phyloP scores from a whole-genome alignment of 2,888 invertebrate species.

The Aromia moschata region DNA sequence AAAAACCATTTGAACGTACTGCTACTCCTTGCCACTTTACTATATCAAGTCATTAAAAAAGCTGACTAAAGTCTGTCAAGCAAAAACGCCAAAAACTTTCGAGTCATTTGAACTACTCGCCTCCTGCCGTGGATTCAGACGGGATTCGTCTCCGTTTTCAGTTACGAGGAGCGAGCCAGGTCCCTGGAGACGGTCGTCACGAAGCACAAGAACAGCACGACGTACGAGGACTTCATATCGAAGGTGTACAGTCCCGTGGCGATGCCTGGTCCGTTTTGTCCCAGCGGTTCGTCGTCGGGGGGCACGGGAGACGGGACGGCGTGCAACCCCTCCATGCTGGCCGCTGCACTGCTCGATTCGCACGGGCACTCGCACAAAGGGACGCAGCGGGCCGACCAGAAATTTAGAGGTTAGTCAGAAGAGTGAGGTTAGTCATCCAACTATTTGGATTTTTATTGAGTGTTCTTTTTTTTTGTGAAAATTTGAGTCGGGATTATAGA shows the following conservation, averaged over 20 bases:
- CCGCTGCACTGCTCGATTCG: conserved; percentile 69
- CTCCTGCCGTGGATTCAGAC: too few species aligned
- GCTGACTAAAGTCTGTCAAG: too few species aligned
- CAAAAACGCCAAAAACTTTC: too few species aligned
- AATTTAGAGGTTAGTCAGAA: conserved; percentile 58
- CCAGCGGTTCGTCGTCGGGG: conserved; percentile 46
- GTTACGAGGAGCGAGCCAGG: conserved; percentile 90
- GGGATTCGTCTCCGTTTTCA: too few species aligned
- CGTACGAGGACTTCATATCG: conserved; percentile 89
- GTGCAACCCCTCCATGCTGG: conserved; percentile 64
- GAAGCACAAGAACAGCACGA: conserved; percentile 85
- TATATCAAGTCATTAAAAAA: too few species aligned
- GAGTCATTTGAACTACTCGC: too few species aligned
- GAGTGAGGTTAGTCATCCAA: too few species aligned
- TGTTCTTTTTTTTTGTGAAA: too few species aligned
- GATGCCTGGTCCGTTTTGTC: conserved; percentile 64
- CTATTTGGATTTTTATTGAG: too few species aligned
- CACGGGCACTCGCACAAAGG: conserved; percentile 60
- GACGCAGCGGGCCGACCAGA: conserved; percentile 53
- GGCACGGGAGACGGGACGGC: conserved; percentile 52
- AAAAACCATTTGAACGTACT: too few species aligned
- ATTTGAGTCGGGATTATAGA: too few species aligned
- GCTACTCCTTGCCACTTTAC: too few species aligned
- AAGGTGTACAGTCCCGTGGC: conserved; percentile 76
- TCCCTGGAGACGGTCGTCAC: conserved; percentile 85